Conservation (phyloP, 2,888 invertebrate species). For the Lithosia quadra region DNA sequence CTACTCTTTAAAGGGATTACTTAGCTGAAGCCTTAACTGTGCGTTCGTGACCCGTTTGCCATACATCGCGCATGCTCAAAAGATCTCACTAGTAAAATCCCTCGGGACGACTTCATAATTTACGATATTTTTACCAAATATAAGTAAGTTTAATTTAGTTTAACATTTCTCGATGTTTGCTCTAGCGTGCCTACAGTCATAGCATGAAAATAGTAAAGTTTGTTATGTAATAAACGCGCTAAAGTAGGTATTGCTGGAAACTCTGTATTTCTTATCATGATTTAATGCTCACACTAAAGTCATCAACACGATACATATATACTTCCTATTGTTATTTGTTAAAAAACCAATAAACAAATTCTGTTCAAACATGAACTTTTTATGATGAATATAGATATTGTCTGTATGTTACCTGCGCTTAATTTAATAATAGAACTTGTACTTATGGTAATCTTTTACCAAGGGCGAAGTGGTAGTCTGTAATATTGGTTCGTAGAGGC, state of each 20-base stretch:
- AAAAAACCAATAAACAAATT: conserved; percentile 22
- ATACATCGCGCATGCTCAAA: conserved; percentile 80
- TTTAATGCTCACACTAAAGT: background rate
- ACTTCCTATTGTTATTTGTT: background rate
- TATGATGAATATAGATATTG: conserved; percentile 53
- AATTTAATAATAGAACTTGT: conserved; percentile 85
- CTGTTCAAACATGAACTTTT: conserved; percentile 16
- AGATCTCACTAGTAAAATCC: conserved; percentile 55
- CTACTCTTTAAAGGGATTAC: conserved; percentile 83
- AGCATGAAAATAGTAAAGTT: no score
- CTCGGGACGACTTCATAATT: conserved; percentile 22
- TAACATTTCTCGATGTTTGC: background rate
- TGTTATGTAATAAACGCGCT: background rate
- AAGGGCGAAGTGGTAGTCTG: conserved; percentile 82
- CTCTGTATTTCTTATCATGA: background rate
- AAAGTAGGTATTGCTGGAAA: background rate
- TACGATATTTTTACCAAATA: conserved; percentile 1
- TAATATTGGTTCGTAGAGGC: conserved; percentile 67
- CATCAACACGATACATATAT: background rate
- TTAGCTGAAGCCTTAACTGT: conserved; percentile 76
- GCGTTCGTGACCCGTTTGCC: conserved; percentile 85
- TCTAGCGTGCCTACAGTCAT: background rate
- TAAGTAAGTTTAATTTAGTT: background rate
- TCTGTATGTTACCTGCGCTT: conserved; percentile 81
- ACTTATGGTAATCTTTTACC: conserved; percentile 83